These are phyloP conservation scores for Numida meleagris DNA, from an alignment of 2,113 vertebrate genomes.

Conservation along the genomic window DNA sequence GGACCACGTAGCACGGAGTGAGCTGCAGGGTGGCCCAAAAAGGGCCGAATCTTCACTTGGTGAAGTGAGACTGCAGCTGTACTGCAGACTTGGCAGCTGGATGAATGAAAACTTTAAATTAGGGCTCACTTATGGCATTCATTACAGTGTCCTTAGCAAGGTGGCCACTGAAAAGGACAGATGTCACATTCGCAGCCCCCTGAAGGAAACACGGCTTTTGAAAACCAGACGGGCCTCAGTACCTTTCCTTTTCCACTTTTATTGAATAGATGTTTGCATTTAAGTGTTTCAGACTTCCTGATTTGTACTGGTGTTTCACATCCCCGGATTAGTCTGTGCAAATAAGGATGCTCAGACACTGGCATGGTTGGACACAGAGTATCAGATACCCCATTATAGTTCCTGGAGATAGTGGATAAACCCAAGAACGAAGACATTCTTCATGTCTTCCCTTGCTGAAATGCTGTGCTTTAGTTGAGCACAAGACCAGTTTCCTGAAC, in stretches of 20 bases:
- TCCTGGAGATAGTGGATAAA: background rate
- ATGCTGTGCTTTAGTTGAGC: background rate
- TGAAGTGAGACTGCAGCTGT: background rate
- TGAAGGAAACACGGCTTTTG: background rate
- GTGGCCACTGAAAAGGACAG: background rate
- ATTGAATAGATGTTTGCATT: background rate
- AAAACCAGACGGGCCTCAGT: background rate
- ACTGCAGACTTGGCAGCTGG: background rate
- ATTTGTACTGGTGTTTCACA: background rate
- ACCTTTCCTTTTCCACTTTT: background rate
- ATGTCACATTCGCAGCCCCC: background rate
- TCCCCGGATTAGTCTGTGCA: background rate
- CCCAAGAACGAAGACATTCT: background rate
- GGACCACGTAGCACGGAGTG: background rate
- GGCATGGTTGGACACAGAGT: background rate
- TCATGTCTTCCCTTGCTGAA: background rate
- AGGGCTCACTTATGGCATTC: background rate
- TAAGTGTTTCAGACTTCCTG: constrained; percentile 1
- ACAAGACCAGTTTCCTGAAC: background rate
- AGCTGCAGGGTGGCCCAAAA: background rate
- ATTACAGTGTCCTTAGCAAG: background rate
- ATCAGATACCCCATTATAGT: background rate
- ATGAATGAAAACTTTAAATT: background rate
- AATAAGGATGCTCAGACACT: background rate
- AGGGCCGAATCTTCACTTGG: background rate